A percentile compares a stretch with the other conserved stretches of the same genome.
Evolutionary conservation across 1,140 invertebrate genomes (phyloP).

Genomic region (Parasteatoda tepidariorum): DNA sequence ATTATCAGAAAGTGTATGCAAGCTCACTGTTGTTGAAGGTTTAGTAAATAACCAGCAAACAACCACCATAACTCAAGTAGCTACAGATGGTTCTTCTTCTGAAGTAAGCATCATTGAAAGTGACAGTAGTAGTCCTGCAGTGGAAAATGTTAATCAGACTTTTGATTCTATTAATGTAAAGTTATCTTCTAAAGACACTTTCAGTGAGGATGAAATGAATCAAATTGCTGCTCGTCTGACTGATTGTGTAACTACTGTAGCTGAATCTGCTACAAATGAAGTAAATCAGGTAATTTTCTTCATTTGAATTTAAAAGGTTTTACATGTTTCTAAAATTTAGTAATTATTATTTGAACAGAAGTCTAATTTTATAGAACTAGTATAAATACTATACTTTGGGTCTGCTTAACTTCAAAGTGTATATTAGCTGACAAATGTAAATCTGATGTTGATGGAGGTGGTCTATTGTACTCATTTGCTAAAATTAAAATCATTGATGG

Average conservation of each 20-base stretch:
- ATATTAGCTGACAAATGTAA: too few species aligned
- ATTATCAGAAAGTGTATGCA: conserved; percentile 1
- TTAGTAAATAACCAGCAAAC: conserved; percentile 3
- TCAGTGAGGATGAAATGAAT: not conserved
- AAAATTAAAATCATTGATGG: too few species aligned
- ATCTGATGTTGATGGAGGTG: too few species aligned
- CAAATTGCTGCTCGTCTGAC: not conserved
- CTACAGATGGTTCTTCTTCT: conserved; percentile 42
- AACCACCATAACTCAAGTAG: not conserved
- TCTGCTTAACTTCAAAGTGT: too few species aligned
- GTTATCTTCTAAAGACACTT: not conserved
- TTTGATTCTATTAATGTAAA: conserved; percentile 11
- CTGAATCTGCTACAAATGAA: too few species aligned
- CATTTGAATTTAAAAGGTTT: not conserved
- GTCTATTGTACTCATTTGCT: too few species aligned
- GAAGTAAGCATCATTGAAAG: conserved; percentile 54
- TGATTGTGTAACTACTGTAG: not conserved
- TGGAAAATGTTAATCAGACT: conserved; percentile 11
- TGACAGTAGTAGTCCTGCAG: conserved; percentile 21
- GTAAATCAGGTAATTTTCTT: not conserved
- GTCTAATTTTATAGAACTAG: too few species aligned
- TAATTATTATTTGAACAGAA: too few species aligned
- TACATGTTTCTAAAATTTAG: too few species aligned
- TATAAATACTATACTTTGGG: too few species aligned
- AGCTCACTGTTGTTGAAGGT: not conserved